These are phyloP conservation scores for Chironomus striatipennis DNA, from an alignment of 1,140 invertebrate species.

Conservation along the genomic window DNA sequence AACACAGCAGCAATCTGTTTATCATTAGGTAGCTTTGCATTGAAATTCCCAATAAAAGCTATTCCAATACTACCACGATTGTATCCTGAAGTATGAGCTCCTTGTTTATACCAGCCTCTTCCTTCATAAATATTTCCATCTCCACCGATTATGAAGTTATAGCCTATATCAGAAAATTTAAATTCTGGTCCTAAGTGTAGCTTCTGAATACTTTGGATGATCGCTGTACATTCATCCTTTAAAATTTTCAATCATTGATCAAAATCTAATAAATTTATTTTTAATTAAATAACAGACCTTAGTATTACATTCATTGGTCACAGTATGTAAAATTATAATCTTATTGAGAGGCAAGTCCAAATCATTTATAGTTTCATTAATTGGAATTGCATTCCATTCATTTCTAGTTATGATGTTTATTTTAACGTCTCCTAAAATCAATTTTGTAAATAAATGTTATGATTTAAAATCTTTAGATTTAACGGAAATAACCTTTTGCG, in stretches of 20 bases:
- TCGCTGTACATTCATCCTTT: neutral
- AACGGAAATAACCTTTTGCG: too few relatives aligned
- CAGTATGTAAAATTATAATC: constrained; percentile 47
- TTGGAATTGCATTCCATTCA: constrained; percentile 50
- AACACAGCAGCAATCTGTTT: neutral
- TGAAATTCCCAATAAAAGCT: constrained; percentile 45
- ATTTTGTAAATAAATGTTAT: too few relatives aligned
- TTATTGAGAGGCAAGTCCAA: constrained; percentile 42
- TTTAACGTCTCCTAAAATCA: too few relatives aligned
- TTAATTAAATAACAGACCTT: constrained; percentile 37
- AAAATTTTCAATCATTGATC: neutral
- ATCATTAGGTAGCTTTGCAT: neutral
- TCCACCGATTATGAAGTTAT: constrained; percentile 60
- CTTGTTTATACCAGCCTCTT: constrained; percentile 49
- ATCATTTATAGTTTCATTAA: constrained; percentile 32
- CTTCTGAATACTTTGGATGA: constrained; percentile 42
- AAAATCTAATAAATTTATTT: neutral
- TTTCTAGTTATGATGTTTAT: constrained; percentile 28
- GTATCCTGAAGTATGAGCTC: constrained; percentile 49
- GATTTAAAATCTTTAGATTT: too few relatives aligned
- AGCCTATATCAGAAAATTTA: constrained; percentile 44
- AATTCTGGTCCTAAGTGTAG: constrained; percentile 49
- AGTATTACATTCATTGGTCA: constrained; percentile 41
- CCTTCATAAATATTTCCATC: constrained; percentile 56
- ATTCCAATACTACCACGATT: constrained; percentile 43